Conservation (phyloP, 2,797 vertebrate species). For the Loris lydekkerianus region DNA sequence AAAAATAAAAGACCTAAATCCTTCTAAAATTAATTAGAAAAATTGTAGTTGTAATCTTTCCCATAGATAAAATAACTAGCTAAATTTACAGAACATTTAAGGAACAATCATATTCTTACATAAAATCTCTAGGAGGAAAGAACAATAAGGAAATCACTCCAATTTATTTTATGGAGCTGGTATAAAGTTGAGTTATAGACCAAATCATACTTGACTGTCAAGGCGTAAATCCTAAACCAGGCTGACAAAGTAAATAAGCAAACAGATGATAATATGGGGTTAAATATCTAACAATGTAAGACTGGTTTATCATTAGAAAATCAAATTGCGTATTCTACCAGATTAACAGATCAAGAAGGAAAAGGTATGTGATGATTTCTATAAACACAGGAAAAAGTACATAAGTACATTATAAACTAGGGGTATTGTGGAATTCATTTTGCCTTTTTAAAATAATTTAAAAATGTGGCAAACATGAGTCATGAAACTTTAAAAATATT, state of each 20-base stretch:
- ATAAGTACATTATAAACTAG: not conserved
- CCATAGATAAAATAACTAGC: not conserved
- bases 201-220: not conserved
- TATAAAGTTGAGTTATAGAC: not conserved
- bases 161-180: not conserved
- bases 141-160: not conserved
- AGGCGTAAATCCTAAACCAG: not conserved
- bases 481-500: not conserved
- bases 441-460: not conserved
- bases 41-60: not conserved
- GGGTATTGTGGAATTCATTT: not conserved
- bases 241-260: not conserved
- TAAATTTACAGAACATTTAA: not conserved
- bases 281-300: not conserved
- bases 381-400: not conserved
- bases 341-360: not conserved
- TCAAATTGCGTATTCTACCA: not conserved
- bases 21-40: slow-evolving; percentile 7
- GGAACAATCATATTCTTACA: not conserved
- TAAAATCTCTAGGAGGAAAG: not conserved
- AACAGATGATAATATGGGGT: not conserved
- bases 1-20: not conserved
- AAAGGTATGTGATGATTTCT: not conserved
- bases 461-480: not conserved
- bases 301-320: not conserved